These are phyloP conservation scores for Homarus americanus DNA, from an alignment of 1,140 invertebrate species.

Conservation along the genomic window DNA sequence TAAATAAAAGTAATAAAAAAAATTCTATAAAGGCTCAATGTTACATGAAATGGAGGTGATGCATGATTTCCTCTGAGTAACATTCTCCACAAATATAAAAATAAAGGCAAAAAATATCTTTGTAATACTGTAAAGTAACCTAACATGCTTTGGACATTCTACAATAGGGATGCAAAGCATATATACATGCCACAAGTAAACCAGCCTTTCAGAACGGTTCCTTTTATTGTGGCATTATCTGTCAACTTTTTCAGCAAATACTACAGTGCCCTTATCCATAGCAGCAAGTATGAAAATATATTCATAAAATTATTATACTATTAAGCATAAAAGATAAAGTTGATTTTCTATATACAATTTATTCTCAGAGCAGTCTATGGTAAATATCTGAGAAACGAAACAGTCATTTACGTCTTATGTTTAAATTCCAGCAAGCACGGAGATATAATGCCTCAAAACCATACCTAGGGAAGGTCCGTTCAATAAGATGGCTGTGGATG, in stretches of 20 bases:
- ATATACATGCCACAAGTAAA: background rate
- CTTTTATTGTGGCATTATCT: background rate
- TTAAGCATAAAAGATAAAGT: background rate
- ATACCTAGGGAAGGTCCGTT: slow-evolving; percentile 94
- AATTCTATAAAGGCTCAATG: no score
- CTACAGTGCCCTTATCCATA: background rate
- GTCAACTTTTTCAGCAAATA: background rate
- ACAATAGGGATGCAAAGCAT: no score
- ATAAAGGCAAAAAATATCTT: no score
- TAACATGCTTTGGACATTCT: no score
- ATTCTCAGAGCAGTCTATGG: background rate
- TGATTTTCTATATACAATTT: background rate
- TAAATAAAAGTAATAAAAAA: no score
- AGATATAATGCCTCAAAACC: slow-evolving; percentile 75
- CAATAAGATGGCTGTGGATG: slow-evolving; percentile 88
- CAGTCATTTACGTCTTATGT: background rate
- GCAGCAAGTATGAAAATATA: background rate
- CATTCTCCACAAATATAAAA: no score
- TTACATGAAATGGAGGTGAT: no score
- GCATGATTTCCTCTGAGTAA: no score
- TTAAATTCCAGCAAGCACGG: background rate
- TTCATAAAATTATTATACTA: background rate
- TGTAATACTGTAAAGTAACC: no score
- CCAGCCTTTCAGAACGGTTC: background rate
- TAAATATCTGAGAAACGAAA: background rate